phyloP scores from a whole-genome alignment of 2,113 vertebrate genomes.

The Triplophysa rosa region DNA sequence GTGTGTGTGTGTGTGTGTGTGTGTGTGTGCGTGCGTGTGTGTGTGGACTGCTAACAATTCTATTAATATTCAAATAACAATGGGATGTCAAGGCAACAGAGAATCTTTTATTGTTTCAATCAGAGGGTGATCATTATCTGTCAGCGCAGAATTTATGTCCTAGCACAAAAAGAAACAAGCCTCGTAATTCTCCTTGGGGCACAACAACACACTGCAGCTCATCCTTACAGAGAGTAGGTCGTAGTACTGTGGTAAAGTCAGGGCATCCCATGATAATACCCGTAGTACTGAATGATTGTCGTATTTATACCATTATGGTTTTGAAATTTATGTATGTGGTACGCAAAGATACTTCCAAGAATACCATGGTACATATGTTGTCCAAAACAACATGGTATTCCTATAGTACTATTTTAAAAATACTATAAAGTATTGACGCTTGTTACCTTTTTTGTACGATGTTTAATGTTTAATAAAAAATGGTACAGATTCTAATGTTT shows the following conservation, averaged over 20 bases:
- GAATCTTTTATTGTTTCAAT: background rate
- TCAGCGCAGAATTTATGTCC: slow-evolving; percentile 1
- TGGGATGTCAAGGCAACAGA: background rate
- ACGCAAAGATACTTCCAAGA: background rate
- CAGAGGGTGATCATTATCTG: background rate
- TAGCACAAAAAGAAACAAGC: background rate
- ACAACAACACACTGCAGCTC: slow-evolving; percentile 21
- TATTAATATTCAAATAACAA: background rate
- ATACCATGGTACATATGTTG: background rate
- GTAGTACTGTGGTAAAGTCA: background rate
- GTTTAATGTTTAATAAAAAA: too few species aligned
- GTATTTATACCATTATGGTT: background rate
- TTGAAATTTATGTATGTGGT: too few species aligned
- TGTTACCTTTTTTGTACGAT: too few species aligned
- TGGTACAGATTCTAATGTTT: too few species aligned
- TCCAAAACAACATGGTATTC: background rate
- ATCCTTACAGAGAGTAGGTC: background rate
- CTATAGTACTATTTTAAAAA: background rate
- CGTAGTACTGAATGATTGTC: background rate
- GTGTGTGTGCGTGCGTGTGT: slow-evolving; percentile 10
- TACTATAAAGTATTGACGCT: background rate
- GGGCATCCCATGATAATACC: background rate
- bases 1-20: slow-evolving; percentile 31
- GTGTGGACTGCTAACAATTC: background rate
- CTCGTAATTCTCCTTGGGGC: slow-evolving; percentile 7